Base-by-base conservation (phyloP, 1,140 invertebrate species). In the Papilio aristodemus region DNA sequence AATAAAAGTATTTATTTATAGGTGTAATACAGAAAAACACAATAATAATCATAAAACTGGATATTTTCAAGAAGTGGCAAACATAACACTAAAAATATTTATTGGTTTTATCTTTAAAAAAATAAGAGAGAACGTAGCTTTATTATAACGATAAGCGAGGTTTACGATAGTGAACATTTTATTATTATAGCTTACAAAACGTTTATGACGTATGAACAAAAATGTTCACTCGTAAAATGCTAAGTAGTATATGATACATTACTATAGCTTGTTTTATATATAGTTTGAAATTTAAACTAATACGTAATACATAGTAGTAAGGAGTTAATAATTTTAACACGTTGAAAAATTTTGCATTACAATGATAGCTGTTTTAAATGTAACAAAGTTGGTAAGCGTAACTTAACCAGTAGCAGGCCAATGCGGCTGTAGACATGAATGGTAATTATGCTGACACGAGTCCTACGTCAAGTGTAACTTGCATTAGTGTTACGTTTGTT, bases 31-130 rank as follows among this genome's bases (percentile, higher is more conserved):
- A 50, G 46, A 54, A 54, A 54, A 54, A 22, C 38, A 39, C 27
- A 46, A 50, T 50, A 2, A 22, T 25, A 25, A 54, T 54, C 46
- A 22, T 54, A 54, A 54, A 54, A 22, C 10, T 39, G 13, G 3
- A 54, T 54, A 54, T 54, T 54, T 54, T 54, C 9, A 54, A 22
- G 46, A 54, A 54, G 2, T 54, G 17, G 46, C 19, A 54, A 54
- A 22, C 19, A 54, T 54, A 54, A 50, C 17, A 50, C 19, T 54
- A 54, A 54, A 54, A 54, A 54, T 54, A 22, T 54, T 54, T 54
- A 54, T 54, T 54, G 19, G 46, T 19, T 25, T 54, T 54, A 54
- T 54, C 46, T 54, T n/a, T 54, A 25, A 54, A 54, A 54, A 54
- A 54, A 54, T 54, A 54, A 54, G 46, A 54, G 22, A 54, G 46